phyloP scores from a whole-genome alignment of 1,140 invertebrate genomes.

The Drosophila parabipectinata region DNA sequence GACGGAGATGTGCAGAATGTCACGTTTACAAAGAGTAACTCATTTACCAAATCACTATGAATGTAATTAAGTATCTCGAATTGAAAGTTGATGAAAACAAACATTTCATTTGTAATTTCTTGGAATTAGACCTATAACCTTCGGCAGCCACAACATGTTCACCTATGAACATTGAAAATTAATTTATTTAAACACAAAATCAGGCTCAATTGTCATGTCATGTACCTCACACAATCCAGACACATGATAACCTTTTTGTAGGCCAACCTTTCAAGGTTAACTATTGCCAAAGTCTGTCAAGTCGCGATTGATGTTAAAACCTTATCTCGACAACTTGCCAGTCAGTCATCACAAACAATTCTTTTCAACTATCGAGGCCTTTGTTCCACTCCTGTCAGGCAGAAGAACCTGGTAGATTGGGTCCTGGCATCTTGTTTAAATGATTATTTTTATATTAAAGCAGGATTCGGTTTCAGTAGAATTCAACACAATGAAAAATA shows the following conservation, averaged over 20 bases:
- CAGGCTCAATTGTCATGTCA: constrained; percentile 4
- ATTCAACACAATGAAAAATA: neutral
- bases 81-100: neutral
- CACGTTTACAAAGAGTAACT: neutral
- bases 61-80: constrained; percentile 7
- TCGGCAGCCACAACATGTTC: neutral
- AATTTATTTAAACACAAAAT: constrained; percentile 22
- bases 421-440: constrained; percentile 35
- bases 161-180: constrained; percentile 11
- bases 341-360: constrained; percentile 39
- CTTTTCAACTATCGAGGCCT: constrained; percentile 19
- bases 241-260: constrained; percentile 28
- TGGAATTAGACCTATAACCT: neutral
- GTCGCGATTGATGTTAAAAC: constrained; percentile 35
- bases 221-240: constrained; percentile 18
- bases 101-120: no score
- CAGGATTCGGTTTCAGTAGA: constrained; percentile 2
- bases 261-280: constrained; percentile 32
- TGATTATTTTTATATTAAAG: constrained; percentile 75
- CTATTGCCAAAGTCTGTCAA: constrained; percentile 16
- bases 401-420: constrained; percentile 17
- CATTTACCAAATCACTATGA: neutral
- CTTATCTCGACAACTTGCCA: constrained; percentile 35
- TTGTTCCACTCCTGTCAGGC: constrained; percentile 34
- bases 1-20: constrained; percentile 8